Evolutionary conservation across 2,113 vertebrate genomes (phyloP).

Genomic region (Chloroceryle aenea): DNA sequence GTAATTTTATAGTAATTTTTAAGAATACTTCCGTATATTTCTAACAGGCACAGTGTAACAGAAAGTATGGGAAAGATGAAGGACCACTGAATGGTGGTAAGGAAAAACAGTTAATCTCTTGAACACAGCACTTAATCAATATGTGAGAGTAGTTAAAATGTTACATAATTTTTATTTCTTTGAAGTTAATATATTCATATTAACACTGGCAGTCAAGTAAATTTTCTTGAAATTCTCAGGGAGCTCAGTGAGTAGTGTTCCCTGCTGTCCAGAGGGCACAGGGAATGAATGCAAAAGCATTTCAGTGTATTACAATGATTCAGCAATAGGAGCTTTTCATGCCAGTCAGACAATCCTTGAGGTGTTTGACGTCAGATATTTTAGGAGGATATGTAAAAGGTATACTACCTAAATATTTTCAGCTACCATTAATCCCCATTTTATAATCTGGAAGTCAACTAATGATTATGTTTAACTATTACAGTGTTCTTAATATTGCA

Average conservation of each 20-base stretch:
- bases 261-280: not conserved
- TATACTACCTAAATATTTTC: not conserved
- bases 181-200: not conserved
- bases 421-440: not conserved
- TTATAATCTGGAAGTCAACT: not conserved
- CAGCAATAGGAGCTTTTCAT: not conserved
- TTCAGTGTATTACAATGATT: not conserved
- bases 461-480: not conserved
- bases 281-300: not conserved
- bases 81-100: fast-evolving
- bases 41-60: not conserved
- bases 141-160: not conserved
- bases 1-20: not conserved
- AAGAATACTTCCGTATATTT: not conserved
- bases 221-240: not conserved
- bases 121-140: not conserved
- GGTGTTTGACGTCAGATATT: not conserved
- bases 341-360: not conserved
- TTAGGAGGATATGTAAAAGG: fast-evolving
- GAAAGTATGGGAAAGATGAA: not conserved
- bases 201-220: not conserved
- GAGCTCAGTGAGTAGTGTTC: not conserved
- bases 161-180: not conserved
- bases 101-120: not conserved
- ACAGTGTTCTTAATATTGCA: not conserved